Conservation (phyloP, 2,888 invertebrate genomes). For the Amblyjoppa proteus region DNA sequence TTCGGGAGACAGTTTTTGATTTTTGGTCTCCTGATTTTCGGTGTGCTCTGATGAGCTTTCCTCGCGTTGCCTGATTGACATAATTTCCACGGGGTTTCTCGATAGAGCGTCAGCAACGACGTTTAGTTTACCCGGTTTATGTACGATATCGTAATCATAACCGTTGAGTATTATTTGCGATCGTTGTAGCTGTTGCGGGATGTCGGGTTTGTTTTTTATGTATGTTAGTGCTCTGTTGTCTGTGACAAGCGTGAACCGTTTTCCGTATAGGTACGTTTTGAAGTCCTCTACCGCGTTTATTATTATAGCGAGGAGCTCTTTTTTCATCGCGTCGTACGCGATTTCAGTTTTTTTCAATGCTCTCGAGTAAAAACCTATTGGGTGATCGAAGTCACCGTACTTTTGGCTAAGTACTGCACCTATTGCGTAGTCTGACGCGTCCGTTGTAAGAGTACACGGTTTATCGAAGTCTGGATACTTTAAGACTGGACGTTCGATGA, state of each 20-base stretch:
- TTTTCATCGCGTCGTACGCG: slow-evolving; percentile 20
- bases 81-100: neutral
- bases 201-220: slow-evolving; percentile 37
- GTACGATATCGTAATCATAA: slow-evolving; percentile 5
- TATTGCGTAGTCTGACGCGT: slow-evolving; percentile 40
- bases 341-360: neutral
- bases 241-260: slow-evolving; percentile 38
- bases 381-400: neutral
- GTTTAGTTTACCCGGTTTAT: too few species aligned
- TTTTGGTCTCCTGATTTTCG: neutral
- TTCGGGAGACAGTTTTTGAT: neutral
- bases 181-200: slow-evolving; percentile 44
- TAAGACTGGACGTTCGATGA: slow-evolving; percentile 39
- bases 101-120: neutral
- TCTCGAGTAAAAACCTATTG: neutral
- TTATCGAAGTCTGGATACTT: slow-evolving; percentile 29
- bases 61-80: slow-evolving; percentile 16
- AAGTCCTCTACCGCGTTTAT: slow-evolving; percentile 10
- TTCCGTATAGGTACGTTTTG: neutral
- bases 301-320: slow-evolving; percentile 33
- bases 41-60: neutral
- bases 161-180: slow-evolving; percentile 46
- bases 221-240: slow-evolving; percentile 54
- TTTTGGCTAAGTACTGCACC: slow-evolving; percentile 48
- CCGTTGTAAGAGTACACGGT: slow-evolving; percentile 54